Percentiles rank a stretch among this genome's conserved stretches.
Conservation (phyloP, 2,113 vertebrate genomes). For the Asarcornis scutulata region DNA sequence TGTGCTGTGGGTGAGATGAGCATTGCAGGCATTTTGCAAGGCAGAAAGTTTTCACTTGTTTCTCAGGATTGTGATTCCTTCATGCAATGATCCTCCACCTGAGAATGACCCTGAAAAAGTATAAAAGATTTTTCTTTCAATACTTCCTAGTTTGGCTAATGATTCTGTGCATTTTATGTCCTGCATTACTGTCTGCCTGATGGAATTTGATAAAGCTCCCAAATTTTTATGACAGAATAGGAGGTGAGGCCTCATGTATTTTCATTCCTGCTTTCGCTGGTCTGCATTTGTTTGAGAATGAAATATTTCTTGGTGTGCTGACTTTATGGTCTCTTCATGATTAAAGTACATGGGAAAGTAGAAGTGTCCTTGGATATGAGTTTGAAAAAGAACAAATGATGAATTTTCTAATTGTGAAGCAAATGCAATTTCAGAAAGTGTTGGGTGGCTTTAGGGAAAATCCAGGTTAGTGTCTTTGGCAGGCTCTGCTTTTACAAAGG, state of each 20-base stretch:
- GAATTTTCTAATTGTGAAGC: not conserved
- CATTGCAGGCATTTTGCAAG: not conserved
- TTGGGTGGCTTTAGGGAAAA: slow-evolving; percentile 31
- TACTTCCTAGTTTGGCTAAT: not conserved
- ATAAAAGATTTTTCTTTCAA: not conserved
- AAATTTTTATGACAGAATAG: not conserved
- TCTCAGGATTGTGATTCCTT: not conserved
- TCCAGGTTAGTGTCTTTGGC: not conserved
- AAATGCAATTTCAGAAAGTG: not conserved
- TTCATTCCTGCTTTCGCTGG: not conserved
- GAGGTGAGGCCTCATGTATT: not conserved
- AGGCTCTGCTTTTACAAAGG: not conserved
- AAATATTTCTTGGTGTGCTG: not conserved
- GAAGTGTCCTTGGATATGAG: not conserved
- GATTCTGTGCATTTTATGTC: not conserved
- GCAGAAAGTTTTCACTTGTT: not conserved
- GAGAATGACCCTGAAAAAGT: not conserved
- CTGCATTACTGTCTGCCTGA: not conserved
- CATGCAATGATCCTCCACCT: not conserved
- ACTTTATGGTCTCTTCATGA: not conserved
- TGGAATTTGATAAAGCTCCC: not conserved
- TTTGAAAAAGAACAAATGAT: not conserved
- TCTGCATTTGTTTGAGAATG: not conserved
- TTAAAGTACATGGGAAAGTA: not conserved
- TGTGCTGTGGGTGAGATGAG: not conserved